Base-by-base conservation (phyloP, 1,140 invertebrate genomes). In the Euura saliciscinereae region DNA sequence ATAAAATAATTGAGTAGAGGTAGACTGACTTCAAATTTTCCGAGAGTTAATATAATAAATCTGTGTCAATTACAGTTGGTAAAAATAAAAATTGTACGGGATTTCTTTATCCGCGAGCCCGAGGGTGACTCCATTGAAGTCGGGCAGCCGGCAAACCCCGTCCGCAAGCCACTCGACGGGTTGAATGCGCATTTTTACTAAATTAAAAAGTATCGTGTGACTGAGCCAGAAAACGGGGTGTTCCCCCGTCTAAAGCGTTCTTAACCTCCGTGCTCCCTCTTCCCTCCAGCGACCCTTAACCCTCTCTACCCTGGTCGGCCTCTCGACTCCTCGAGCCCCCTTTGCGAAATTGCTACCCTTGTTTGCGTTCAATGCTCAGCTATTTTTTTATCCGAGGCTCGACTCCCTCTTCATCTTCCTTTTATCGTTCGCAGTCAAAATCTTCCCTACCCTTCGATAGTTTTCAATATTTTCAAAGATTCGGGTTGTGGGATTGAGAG, bases 191-290 rank as follows among this genome's bases (percentile, higher is more conserved):
- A 87, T 86, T 87, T 86, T 87, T 85, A 85, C 80, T 85, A 86
- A 87, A 86, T 87, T 87, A 87, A 86, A 86, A 87, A 86, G 84
- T 85, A 86, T 85, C 84, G 82, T 86, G 82, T 83, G 82, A 86
- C 82, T 85, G 83, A 75, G 80, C 79, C 78, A 79, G 79, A 84
- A 82, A 11, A 45, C 7, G 44, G 59, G 78, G 79, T 74, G 75
- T 78, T 78, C 75, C 75, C 79, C 43, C 46, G 46, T 82, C 75
- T 82, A 82, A 85, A 86, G 79, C 80, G 82, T 85, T 85, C 82
- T 83, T 84, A 84, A 85, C 79, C 77, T 78, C 76, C 45, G 75
- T 70, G 13, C 43, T 45, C 72, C 79, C 65, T 66, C 75, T 76
- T 73, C 70, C 73, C 72, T 8, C 46, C 11, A 77, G 70, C 65